Base-by-base conservation (phyloP, 2,797 vertebrate species). In the Eupleurogrammus muticus region DNA sequence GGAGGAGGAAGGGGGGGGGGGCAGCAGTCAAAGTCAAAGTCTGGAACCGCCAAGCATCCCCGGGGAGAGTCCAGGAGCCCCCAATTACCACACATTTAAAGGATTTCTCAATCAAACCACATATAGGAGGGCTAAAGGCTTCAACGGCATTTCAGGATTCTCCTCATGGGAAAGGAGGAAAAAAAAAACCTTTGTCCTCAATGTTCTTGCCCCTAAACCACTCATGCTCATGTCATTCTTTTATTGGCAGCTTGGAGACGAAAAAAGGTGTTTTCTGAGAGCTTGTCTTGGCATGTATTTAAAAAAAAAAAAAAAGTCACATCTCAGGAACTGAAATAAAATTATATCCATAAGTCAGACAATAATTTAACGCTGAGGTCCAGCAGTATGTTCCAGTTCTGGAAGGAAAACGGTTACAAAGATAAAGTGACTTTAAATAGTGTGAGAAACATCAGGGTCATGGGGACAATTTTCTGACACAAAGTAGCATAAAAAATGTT, bases 51-150 rank as follows among this genome's bases (percentile, higher is more conserved):
- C 13, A 20, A 32, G 12, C 42, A 54, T 52, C 51, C 53, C 53
- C 0, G 16, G 20, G 59, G 53, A 71, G 36, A 32, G 12, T 46
- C 55, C 24, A 19, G 40, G 34, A 66, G 40, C 61, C 56, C 20
- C 7, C 7, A 59, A 20, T 75, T 61, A 69, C 20, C 14, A 21
- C 8, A 55, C 20, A 21, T 75, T 77, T 49, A 36, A 64, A 79
- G 19, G 47, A 34, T 66, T 64, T 19, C 56, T 50, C 48, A 58
- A 11, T 67, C 35, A 53, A 32, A 42, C 1, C 28, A 46, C 19
- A 50, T 21, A 24, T 5, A 23, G 35, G 46, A 19, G 54, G 16
- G 19, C 38, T 3, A 6, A 10, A 5, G 0, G 24, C 42, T 56
- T 46, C 17, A n/a, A 34, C 20, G 21, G 36, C 35, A 53, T 76